Conservation (phyloP, 2,113 vertebrate species). For the Tachysurus fulvidraco region DNA sequence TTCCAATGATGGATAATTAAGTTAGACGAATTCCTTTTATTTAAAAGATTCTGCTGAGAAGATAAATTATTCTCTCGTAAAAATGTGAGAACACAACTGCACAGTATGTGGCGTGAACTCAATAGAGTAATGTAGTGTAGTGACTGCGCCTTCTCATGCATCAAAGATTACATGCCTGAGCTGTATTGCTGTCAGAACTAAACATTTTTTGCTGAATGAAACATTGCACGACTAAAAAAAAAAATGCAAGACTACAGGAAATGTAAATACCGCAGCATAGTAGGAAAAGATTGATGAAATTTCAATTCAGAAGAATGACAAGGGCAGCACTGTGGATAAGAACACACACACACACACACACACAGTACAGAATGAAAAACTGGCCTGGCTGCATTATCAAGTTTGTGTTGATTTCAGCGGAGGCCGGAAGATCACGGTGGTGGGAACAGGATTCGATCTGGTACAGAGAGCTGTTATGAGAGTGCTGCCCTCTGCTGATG, state of each 20-base stretch:
- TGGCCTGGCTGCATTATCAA: conserved; percentile 20
- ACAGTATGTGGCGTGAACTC: neutral
- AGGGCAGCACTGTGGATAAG: neutral
- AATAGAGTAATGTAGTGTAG: neutral
- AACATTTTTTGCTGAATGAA: neutral
- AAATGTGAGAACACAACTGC: neutral
- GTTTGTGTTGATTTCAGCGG: conserved; percentile 73
- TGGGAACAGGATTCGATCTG: conserved; percentile 82
- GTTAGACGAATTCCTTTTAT: neutral
- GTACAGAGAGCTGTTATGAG: conserved; percentile 85
- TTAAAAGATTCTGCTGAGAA: neutral
- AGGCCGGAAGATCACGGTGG: conserved; percentile 83
- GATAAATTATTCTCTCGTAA: neutral
- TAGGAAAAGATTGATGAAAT: neutral
- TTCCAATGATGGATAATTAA: neutral
- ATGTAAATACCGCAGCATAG: neutral
- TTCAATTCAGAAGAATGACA: neutral
- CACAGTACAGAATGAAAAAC: neutral
- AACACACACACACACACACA: neutral
- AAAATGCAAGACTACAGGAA: neutral
- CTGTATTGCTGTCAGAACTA: neutral
- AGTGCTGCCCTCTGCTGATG: conserved; percentile 63
- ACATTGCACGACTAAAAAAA: neutral
- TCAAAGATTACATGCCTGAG: neutral
- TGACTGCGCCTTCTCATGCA: neutral